Evolutionary conservation across 1,140 invertebrate genomes (phyloP).

Genomic region (Andrena cerasifolii): DNA sequence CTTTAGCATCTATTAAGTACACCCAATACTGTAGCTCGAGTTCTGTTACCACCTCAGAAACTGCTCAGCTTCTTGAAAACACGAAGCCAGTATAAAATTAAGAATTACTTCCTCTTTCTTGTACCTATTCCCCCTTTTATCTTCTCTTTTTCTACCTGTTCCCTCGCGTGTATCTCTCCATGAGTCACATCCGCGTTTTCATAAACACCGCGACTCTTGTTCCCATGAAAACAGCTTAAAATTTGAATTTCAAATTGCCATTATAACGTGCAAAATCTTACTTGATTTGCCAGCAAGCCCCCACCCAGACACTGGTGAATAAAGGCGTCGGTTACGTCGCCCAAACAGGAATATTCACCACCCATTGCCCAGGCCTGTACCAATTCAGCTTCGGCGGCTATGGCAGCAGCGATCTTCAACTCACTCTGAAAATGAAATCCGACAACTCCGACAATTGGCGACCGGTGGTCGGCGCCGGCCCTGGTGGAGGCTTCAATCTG

Average conservation of each 20-base stretch:
- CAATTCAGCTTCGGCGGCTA: conserved; percentile 82
- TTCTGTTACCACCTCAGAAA: too few relatives aligned
- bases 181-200: too few relatives aligned
- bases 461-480: conserved; percentile 70
- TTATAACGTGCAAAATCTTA: not conserved
- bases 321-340: conserved; percentile 81
- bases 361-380: conserved; percentile 82
- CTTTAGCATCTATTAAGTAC: too few relatives aligned
- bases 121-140: not conserved
- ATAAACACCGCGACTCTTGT: not conserved
- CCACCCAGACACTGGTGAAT: conserved; percentile 77
- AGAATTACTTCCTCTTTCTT: not conserved
- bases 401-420: conserved; percentile 72
- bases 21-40: too few relatives aligned
- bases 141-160: too few relatives aligned
- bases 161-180: too few relatives aligned
- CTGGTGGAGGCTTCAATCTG: conserved; percentile 78
- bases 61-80: too few relatives aligned
- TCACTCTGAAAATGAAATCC: conserved; percentile 77
- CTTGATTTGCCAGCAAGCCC: conserved; percentile 65
- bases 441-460: conserved; percentile 77
- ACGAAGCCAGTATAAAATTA: too few relatives aligned
- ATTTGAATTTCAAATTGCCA: not conserved
- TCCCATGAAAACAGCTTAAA: not conserved
- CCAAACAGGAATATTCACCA: conserved; percentile 82